A percentile compares a stretch with the other conserved stretches of the same genome.
These are phyloP conservation scores for Epizoanthus stellaris DNA, from an alignment of 92 coral and sea anemone species.

Conservation along the genomic window DNA sequence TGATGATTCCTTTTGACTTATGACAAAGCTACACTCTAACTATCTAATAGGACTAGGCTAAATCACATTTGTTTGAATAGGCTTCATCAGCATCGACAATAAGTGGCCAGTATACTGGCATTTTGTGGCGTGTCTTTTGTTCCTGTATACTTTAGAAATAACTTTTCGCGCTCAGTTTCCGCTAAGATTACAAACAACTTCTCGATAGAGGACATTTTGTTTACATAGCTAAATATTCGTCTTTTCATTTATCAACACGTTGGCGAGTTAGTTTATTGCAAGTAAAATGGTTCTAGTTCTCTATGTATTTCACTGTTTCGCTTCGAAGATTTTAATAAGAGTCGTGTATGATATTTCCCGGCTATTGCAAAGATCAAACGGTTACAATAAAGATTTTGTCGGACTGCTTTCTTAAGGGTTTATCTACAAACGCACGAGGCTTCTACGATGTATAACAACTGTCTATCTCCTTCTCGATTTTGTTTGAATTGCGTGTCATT, in stretches of 20 bases:
- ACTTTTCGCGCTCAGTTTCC: conserved; percentile 3
- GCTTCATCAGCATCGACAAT: background rate
- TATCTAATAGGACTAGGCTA: too few relatives aligned
- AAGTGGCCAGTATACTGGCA: background rate
- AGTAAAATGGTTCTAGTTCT: background rate
- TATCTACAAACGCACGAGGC: background rate
- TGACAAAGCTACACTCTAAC: too few relatives aligned
- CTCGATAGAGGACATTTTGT: conserved; percentile 6
- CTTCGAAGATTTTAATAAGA: background rate
- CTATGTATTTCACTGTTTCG: background rate
- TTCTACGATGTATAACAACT: background rate
- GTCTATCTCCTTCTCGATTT: background rate
- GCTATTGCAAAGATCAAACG: background rate
- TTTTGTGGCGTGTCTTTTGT: background rate
- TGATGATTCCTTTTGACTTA: too few relatives aligned
- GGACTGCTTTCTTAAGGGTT: conserved; percentile 20
- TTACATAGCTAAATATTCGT: conserved; percentile 8
- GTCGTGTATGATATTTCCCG: background rate
- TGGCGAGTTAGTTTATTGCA: background rate
- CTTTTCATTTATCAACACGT: background rate
- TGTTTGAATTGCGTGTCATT: conserved; percentile 15
- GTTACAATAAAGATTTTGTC: background rate
- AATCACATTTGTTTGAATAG: too few relatives aligned
- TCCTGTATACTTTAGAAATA: conserved; percentile 1
- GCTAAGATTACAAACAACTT: conserved; percentile 20